These are phyloP conservation scores for Drosophila sp. DNA, from an alignment of 1,140 invertebrate species.

Conservation along the genomic window DNA sequence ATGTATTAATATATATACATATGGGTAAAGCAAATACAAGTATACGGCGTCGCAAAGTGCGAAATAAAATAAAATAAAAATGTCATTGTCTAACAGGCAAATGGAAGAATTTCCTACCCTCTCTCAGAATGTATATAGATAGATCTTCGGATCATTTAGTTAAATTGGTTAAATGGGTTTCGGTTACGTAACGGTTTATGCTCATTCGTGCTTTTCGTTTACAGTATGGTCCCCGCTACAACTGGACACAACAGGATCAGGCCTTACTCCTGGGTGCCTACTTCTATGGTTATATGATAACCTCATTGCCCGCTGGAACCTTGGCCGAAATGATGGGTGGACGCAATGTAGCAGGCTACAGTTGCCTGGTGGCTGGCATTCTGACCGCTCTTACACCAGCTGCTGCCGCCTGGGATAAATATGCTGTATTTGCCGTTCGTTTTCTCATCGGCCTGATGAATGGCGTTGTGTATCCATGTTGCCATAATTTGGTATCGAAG, in stretches of 20 bases:
- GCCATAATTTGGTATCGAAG: constrained; percentile 88
- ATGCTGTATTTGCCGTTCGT: constrained; percentile 86
- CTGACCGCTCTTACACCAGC: constrained; percentile 88
- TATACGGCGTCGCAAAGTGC: too few species aligned
- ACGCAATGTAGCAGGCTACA: constrained; percentile 86
- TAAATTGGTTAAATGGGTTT: too few species aligned
- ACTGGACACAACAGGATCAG: constrained; percentile 86
- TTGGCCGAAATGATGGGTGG: constrained; percentile 90
- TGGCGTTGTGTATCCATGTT: constrained; percentile 88
- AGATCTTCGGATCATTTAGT: too few species aligned
- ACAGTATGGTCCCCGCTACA: constrained; percentile 85
- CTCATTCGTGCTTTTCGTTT: background rate
- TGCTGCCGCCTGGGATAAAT: constrained; percentile 86
- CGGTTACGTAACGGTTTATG: background rate
- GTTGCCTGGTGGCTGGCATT: constrained; percentile 86
- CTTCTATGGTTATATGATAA: constrained; percentile 87
- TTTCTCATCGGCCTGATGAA: constrained; percentile 88
- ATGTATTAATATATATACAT: too few species aligned
- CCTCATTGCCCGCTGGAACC: constrained; percentile 87
- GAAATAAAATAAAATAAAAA: too few species aligned
- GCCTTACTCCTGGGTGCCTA: constrained; percentile 87
- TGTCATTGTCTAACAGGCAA: too few species aligned
- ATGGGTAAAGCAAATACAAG: too few species aligned
- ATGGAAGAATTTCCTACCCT: too few species aligned
- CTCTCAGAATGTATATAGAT: too few species aligned